Conservation (phyloP, 1,140 invertebrate species). For the Acyrthosiphon pisum region DNA sequence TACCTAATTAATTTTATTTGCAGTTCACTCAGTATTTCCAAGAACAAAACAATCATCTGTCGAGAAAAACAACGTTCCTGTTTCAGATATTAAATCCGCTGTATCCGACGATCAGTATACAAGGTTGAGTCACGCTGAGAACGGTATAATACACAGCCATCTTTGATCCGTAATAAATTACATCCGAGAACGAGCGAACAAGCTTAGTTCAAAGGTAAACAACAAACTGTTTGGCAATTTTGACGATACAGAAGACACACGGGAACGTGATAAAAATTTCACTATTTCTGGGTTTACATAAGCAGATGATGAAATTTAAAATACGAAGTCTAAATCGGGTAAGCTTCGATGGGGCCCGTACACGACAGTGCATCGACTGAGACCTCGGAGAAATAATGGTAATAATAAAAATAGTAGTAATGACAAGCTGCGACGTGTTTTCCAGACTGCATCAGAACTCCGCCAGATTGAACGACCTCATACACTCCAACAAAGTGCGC, state of each 20-base stretch:
- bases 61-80: background rate
- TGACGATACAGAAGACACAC: background rate
- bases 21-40: background rate
- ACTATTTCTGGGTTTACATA: background rate
- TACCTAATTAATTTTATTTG: background rate
- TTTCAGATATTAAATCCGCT: background rate
- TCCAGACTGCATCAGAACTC: background rate
- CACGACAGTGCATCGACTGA: background rate
- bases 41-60: background rate
- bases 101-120: background rate
- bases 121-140: background rate
- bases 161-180: constrained; percentile 23
- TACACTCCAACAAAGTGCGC: background rate
- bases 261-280: background rate
- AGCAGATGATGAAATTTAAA: constrained; percentile 16
- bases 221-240: background rate
- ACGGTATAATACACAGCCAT: background rate
- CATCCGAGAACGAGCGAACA: background rate
- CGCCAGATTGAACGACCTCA: background rate
- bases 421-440: background rate
- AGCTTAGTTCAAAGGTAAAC: background rate
- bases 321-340: background rate
- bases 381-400: background rate
- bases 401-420: background rate
- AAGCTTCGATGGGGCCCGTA: background rate